Evolutionary conservation across 2,888 invertebrate genomes (phyloP), one percentile per base, ranked within the genome.

Genomic region (Trachelus tabidus): DNA sequence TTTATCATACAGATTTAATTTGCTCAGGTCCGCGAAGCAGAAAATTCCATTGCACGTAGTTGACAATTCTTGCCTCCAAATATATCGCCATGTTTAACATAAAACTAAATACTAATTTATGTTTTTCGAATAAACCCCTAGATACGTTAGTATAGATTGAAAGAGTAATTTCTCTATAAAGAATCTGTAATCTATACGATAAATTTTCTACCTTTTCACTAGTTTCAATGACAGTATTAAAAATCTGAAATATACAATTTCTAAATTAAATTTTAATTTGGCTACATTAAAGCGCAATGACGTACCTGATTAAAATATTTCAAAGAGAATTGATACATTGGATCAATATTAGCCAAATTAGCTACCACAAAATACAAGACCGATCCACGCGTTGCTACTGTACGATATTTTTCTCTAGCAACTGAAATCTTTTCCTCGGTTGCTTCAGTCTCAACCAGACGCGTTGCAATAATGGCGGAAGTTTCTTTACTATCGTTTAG

Each of bases 251-350:
- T 76, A 81, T 81, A 6, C 6, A 56, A 56, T 56, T 9, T 56
- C 56, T 56, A 9, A 23, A 23, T 23, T 56, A 23, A 56, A 56
- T 23, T 73, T 69, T 37, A 74, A 73, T 69, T 33, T 35, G 31
- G 23, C 33, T 73, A 31, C 40, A 34, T 23, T 56, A 23, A 9
- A 56, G 23, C 23, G 2, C 15, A 56, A 23, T 33, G 69, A 82
- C 84, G 87, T 89, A 93, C 94, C 91, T 94, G 94, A 83, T 94
- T 96, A 89, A 98, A 98, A 92, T 98, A 98, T 86, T 96, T 97
- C 68, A 98, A 92, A 0, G 98, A 98, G 92, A 96, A 98, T 92
- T 98, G 98, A 92, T 98, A 98, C 98, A 98, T 98, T 0, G 98
- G 97, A 92, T 98, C 98, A 79, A 98, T 96, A 86, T 97, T 96